Percentiles rank a stretch among this genome's conserved stretches.
Conservation (phyloP, 2,888 invertebrate genomes). For the Mimas tiliae region DNA sequence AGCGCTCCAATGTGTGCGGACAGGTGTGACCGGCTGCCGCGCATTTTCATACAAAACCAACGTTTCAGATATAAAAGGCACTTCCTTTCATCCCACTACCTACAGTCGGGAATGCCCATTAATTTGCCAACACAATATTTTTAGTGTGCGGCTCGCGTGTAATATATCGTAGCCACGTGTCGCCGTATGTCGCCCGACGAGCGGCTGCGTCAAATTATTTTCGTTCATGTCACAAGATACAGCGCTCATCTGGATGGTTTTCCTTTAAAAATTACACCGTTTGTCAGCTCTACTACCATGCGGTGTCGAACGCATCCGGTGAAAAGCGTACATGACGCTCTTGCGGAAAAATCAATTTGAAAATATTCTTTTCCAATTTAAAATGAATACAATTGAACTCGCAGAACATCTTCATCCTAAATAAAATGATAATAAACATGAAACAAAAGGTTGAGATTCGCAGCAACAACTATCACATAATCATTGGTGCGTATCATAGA, state of each 20-base stretch:
- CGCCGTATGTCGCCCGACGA: conserved; percentile 82
- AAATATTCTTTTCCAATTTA: conserved; percentile 38
- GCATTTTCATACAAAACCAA: conserved; percentile 82
- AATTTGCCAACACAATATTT: conserved; percentile 86
- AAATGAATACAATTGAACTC: neutral
- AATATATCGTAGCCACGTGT: conserved; percentile 85
- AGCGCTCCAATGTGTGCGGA: conserved; percentile 67
- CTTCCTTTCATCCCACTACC: conserved; percentile 84
- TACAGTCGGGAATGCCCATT: conserved; percentile 84
- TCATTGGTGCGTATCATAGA: conserved; percentile 28
- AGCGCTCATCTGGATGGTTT: conserved; percentile 82
- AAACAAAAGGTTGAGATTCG: neutral
- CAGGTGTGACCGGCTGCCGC: conserved; percentile 83
- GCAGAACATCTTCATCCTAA: neutral
- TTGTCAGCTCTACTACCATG: conserved; percentile 68
- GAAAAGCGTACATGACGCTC: conserved; percentile 55
- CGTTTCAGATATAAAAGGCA: conserved; percentile 84
- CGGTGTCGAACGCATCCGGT: conserved; percentile 66
- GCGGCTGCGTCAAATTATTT: conserved; percentile 85
- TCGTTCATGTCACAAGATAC: conserved; percentile 84
- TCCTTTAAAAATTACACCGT: conserved; percentile 81
- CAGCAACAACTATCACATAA: neutral
- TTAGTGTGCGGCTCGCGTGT: conserved; percentile 83
- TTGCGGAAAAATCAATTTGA: neutral
- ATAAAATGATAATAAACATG: neutral